Evolutionary conservation across 1,140 invertebrate genomes (phyloP).

Genomic region (Drosophila serrata): DNA sequence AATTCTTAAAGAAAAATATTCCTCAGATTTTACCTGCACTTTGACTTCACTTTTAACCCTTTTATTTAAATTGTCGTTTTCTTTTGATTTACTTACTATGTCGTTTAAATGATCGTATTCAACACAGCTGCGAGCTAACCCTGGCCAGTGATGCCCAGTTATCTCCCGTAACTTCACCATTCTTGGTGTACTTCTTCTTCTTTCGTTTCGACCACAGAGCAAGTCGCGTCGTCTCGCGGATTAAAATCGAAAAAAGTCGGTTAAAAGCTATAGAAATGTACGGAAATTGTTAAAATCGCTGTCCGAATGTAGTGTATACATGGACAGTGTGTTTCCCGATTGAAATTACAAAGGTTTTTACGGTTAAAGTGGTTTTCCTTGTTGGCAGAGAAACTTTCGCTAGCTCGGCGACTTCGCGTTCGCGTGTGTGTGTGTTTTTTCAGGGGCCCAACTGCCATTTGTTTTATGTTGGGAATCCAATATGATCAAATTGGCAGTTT

Average conservation of each 20-base stretch:
- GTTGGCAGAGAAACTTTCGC: constrained; percentile 24
- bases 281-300: background rate
- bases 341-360: constrained; percentile 26
- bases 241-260: background rate
- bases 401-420: constrained; percentile 29
- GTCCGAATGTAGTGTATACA: background rate
- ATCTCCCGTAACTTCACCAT: background rate
- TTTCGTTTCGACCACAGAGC: background rate
- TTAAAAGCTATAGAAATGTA: background rate
- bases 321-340: background rate
- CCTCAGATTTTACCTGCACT: no score
- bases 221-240: background rate
- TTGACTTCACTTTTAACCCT: background rate
- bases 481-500: constrained; percentile 1
- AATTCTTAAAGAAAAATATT: no score
- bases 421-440: constrained; percentile 19
- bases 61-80: background rate
- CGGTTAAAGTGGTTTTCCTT: constrained; percentile 56
- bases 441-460: constrained; percentile 18
- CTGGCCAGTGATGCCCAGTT: background rate
- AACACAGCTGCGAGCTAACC: no score
- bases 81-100: no score
- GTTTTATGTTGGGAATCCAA: constrained; percentile 44
- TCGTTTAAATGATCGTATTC: no score
- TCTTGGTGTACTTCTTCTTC: background rate